phyloP scores from a whole-genome alignment of 2,797 vertebrate genomes.

The Bradypodion pumilum region DNA sequence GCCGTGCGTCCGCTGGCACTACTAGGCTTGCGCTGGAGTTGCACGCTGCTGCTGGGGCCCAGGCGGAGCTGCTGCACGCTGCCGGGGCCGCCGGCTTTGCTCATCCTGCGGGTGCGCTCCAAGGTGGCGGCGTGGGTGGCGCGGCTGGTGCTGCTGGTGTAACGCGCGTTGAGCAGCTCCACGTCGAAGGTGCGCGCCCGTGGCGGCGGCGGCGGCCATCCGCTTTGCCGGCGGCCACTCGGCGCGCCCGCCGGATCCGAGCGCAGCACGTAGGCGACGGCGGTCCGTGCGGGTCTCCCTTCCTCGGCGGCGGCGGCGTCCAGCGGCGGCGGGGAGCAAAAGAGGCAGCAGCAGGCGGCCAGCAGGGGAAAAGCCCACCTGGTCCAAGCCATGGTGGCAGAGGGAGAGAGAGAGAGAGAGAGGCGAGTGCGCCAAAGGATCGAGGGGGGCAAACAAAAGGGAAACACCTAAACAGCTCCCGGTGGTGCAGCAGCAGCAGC shows the following conservation, averaged over 20 bases:
- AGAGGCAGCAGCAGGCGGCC: conserved; percentile 69
- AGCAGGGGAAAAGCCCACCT: conserved; percentile 80
- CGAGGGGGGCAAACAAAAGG: conserved; percentile 19
- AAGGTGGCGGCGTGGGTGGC: conserved; percentile 59
- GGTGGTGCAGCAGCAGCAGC: neutral
- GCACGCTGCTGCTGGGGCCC: conserved; percentile 58
- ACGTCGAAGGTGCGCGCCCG: conserved; percentile 80
- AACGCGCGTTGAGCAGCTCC: conserved; percentile 73
- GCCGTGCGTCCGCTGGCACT: conserved; percentile 53
- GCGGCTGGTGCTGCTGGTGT: conserved; percentile 61
- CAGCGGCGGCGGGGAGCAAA: conserved; percentile 67
- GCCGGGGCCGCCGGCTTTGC: conserved; percentile 60
- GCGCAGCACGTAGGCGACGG: conserved; percentile 86
- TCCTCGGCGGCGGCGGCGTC: conserved; percentile 75
- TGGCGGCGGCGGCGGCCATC: conserved; percentile 73
- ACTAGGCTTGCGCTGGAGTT: conserved; percentile 66
- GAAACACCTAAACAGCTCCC: neutral
- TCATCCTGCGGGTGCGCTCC: conserved; percentile 87
- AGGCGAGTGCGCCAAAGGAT: conserved; percentile 5
- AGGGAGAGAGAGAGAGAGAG: too few relatives aligned
- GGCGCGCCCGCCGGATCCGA: conserved; percentile 74
- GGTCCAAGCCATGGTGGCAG: conserved; percentile 79
- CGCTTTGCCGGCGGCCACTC: conserved; percentile 74
- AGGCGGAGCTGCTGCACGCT: conserved; percentile 65
- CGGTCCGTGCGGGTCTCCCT: conserved; percentile 78